Conservation (phyloP, 2,888 invertebrate genomes). For the Tuta absoluta region DNA sequence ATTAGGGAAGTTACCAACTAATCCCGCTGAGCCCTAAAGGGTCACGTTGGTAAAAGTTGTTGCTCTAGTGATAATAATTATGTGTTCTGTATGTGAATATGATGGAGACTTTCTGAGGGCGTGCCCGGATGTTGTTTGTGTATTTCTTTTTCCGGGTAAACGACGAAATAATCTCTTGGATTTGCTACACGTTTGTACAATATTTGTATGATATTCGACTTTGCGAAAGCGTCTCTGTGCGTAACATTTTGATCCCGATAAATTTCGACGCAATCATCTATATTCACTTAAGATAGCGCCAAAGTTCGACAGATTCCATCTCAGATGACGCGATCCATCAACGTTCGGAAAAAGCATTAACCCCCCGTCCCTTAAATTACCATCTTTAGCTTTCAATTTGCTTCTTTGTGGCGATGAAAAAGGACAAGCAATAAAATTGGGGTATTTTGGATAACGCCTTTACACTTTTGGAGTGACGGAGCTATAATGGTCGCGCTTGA, state of each 20-base stretch:
- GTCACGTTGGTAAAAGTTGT: constrained; percentile 32
- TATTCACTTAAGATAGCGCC: constrained; percentile 38
- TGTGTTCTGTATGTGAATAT: constrained; percentile 27
- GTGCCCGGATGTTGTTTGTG: not conserved
- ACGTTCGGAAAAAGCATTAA: constrained; percentile 67
- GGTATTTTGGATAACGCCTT: constrained; percentile 44
- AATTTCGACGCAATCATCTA: constrained; percentile 19
- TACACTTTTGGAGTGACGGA: constrained; percentile 38
- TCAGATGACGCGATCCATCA: constrained; percentile 74
- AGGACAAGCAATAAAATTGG: constrained; percentile 59
- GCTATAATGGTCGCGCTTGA: constrained; percentile 34
- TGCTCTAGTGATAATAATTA: constrained; percentile 27
- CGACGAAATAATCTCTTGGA: not conserved
- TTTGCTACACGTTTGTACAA: too few species aligned
- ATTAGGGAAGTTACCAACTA: constrained; percentile 37
- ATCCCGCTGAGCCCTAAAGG: constrained; percentile 33
- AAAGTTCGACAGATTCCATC: constrained; percentile 61
- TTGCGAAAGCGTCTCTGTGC: not conserved
- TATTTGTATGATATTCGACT: not conserved
- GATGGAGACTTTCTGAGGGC: constrained; percentile 18
- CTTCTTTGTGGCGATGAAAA: constrained; percentile 68
- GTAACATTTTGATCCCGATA: constrained; percentile 14
- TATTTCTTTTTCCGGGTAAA: not conserved
- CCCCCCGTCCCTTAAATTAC: constrained; percentile 76
- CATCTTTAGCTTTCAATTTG: constrained; percentile 79